phyloP scores from a whole-genome alignment of 2,797 vertebrate genomes.

The Octomys mimax region DNA sequence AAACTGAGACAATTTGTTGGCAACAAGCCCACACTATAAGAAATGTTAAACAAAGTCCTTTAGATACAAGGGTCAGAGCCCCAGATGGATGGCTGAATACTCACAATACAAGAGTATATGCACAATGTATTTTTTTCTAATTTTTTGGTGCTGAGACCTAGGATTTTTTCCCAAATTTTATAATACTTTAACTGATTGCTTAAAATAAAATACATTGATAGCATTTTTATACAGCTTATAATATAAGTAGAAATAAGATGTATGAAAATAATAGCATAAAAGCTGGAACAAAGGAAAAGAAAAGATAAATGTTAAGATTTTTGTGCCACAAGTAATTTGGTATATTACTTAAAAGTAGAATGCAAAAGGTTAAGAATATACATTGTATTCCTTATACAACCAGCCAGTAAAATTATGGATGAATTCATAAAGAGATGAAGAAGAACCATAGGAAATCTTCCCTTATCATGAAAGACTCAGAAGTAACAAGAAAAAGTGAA shows the following conservation, averaged over 20 bases:
- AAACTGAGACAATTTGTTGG: neutral
- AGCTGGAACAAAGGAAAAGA: neutral
- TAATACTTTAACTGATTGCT: neutral
- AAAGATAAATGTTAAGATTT: neutral
- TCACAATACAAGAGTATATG: neutral
- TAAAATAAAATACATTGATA: neutral
- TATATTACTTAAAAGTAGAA: neutral
- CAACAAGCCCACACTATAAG: neutral
- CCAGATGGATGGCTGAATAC: neutral
- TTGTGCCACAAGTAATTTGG: neutral
- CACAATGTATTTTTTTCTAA: neutral
- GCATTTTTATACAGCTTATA: neutral
- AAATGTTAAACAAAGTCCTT: neutral
- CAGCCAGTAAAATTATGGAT: neutral
- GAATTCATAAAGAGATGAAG: neutral
- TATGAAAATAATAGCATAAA: neutral
- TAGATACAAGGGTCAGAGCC: neutral
- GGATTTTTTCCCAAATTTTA: neutral
- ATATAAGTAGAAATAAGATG: neutral
- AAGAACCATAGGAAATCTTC: neutral
- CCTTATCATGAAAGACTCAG: constrained; percentile 7
- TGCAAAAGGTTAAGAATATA: neutral
- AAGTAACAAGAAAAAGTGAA: neutral
- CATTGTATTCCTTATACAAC: neutral
- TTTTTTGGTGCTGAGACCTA: neutral